A percentile compares a stretch with the other conserved stretches of the same genome.
Conservation (phyloP, 2,888 invertebrate species). For the Ceraclea dissimilis region DNA sequence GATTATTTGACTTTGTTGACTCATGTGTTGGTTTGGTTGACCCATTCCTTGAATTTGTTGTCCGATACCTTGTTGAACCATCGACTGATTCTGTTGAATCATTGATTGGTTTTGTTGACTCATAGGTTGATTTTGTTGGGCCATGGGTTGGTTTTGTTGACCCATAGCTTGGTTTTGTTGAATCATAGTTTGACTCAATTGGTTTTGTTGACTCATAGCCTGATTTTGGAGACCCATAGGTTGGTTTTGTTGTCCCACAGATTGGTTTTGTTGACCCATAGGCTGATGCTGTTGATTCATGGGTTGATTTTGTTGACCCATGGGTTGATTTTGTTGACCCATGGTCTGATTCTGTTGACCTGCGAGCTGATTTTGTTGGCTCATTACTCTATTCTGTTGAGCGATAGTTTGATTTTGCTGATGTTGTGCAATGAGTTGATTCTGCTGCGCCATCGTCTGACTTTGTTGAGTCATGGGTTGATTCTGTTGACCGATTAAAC, state of each 20-base stretch:
- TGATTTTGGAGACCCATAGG: slow-evolving; percentile 29
- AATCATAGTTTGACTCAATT: slow-evolving; percentile 29
- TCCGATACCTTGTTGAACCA: neutral
- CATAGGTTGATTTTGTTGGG: slow-evolving; percentile 30
- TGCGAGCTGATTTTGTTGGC: slow-evolving; percentile 25
- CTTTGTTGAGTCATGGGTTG: slow-evolving; percentile 32
- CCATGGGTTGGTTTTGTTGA: slow-evolving; percentile 33
- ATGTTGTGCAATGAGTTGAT: slow-evolving; percentile 25
- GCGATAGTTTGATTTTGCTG: slow-evolving; percentile 21
- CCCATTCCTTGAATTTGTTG: neutral
- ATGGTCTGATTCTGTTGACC: slow-evolving; percentile 29
- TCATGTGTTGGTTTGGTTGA: neutral
- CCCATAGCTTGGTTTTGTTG: neutral
- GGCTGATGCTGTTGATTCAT: slow-evolving; percentile 34
- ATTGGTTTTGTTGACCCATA: slow-evolving; percentile 29
- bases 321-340: slow-evolving; percentile 27
- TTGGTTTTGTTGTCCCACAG: slow-evolving; percentile 28
- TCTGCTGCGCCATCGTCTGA: slow-evolving; percentile 36
- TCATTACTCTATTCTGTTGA: slow-evolving; percentile 30
- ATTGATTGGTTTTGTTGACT: slow-evolving; percentile 30
- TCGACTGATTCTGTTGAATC: slow-evolving; percentile 29
- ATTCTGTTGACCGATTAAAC: neutral
- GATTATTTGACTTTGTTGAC: slow-evolving; percentile 3
- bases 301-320: slow-evolving; percentile 28
- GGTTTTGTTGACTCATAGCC: slow-evolving; percentile 31